A percentile compares a stretch with the other conserved stretches of the same genome.
Evolutionary conservation across 2,113 vertebrate genomes (phyloP).

Genomic region (Cryptomyrus ogoouensis): DNA sequence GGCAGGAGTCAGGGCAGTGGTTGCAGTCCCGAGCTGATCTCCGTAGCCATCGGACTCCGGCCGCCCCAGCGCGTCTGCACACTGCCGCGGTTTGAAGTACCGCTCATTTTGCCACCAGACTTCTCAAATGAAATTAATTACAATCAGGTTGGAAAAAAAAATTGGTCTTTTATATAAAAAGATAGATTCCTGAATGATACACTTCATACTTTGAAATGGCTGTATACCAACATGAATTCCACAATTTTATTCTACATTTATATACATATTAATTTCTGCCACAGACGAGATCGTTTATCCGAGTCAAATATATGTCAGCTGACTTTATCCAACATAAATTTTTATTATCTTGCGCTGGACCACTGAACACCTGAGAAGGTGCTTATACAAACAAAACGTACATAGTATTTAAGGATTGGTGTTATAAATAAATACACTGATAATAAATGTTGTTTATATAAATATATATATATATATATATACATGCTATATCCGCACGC

Average conservation of each 20-base stretch:
- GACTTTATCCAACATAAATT: background rate
- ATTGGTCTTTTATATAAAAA: background rate
- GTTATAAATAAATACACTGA: background rate
- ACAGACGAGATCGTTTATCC: background rate
- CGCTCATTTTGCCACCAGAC: background rate
- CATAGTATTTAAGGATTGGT: background rate
- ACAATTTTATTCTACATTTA: background rate
- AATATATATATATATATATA: background rate
- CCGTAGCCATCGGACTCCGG: background rate
- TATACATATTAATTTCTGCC: background rate
- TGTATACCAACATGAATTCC: background rate
- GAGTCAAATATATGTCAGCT: background rate
- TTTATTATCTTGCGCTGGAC: background rate
- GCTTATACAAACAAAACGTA: background rate
- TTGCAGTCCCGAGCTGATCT: background rate
- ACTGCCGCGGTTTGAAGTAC: background rate
- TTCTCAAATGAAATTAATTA: background rate
- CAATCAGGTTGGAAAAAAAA: background rate
- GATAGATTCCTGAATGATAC: background rate
- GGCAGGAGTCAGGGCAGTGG: background rate
- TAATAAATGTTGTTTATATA: background rate
- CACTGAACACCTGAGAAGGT: background rate
- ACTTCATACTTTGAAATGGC: background rate
- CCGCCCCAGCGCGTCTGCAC: background rate
- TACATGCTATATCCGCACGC: background rate